Evolutionary conservation across 2,888 invertebrate species (phyloP), one percentile per base, ranked within the genome.

Genomic region (Microplitis manilae): DNA sequence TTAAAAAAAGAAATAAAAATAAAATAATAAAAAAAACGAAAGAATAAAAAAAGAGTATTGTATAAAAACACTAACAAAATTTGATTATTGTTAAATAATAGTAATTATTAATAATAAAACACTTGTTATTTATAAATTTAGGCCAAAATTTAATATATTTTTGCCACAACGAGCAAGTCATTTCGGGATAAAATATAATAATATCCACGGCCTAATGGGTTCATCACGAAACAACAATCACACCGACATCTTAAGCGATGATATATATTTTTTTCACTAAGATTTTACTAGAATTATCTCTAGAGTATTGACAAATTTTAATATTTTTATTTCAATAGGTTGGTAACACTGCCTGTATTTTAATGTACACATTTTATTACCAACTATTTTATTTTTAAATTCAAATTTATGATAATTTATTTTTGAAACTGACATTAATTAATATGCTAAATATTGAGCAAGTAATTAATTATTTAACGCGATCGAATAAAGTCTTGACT

Each of bases 161-260:
- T 84, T 81, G 83, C 82, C 85, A 82, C 83, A 83, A 85, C 77
- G 83, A 85, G 85, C 85, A 86, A 88, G 84, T 87, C 88, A 88
- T 89, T 86, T 87, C 86, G 85, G 83, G 81, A 76, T 79, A 82
- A 77, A 81, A 75, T 81, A 81, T 79, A 50, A 81, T 79, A 50
- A 80, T 77, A 68, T 68, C 80, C 80, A 64, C 82, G 82, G 82
- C 50, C 50, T 50, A 50, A 50, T 50, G 80, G 81, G 81, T 81
- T 81, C 84, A 81, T 86, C 85, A 81, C 87, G 87, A 86, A 85
- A 87, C 50, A 88, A 88, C 86, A 87, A 86, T 85, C 86, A 85
- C 86, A 85, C 88, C 88, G 88, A 88, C 88, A 89, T 89, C 87
- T 88, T 88, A 85, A 8, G 13, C 13, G 13, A 13, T 83, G 84